phyloP scores from a whole-genome alignment of 2,888 invertebrate genomes.

The Sphaerophoria taeniata region DNA sequence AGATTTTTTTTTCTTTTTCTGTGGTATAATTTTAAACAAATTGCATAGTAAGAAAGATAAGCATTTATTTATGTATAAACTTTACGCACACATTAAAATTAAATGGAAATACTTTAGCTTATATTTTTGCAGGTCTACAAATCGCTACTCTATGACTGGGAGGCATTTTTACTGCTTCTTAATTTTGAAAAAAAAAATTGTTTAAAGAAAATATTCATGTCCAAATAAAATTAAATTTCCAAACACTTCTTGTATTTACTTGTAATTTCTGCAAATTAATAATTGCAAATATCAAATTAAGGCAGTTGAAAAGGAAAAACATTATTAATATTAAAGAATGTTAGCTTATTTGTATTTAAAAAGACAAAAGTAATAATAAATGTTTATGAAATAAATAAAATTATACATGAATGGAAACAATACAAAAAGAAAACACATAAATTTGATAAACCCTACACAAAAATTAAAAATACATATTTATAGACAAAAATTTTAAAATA shows the following conservation, averaged over 20 bases:
- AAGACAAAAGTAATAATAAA: conserved; percentile 31
- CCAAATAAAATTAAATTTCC: background rate
- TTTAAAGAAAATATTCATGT: no score
- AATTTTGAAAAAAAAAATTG: background rate
- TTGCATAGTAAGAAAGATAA: conserved; percentile 12
- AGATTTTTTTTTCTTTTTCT: conserved; percentile 44
- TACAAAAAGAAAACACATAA: conserved; percentile 21
- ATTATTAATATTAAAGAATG: conserved; percentile 35
- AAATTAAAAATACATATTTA: conserved; percentile 21
- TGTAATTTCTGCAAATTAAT: no score
- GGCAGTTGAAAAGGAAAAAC: conserved; percentile 32
- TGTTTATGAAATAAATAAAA: conserved; percentile 24
- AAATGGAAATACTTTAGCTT: conserved; percentile 26
- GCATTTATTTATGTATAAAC: conserved; percentile 9
- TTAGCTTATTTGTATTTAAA: conserved; percentile 65
- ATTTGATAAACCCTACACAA: conserved; percentile 52
- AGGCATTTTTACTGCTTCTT: background rate
- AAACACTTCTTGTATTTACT: no score
- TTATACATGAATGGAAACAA: conserved; percentile 47
- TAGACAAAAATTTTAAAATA: conserved; percentile 11
- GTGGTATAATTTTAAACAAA: conserved; percentile 56
- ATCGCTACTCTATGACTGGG: conserved; percentile 12
- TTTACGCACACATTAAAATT: conserved; percentile 52
- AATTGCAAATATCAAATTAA: conserved; percentile 28
- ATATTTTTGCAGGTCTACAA: conserved; percentile 22